Evolutionary conservation across 2,113 vertebrate genomes (phyloP).

Genomic region (Pseudois nayaur): DNA sequence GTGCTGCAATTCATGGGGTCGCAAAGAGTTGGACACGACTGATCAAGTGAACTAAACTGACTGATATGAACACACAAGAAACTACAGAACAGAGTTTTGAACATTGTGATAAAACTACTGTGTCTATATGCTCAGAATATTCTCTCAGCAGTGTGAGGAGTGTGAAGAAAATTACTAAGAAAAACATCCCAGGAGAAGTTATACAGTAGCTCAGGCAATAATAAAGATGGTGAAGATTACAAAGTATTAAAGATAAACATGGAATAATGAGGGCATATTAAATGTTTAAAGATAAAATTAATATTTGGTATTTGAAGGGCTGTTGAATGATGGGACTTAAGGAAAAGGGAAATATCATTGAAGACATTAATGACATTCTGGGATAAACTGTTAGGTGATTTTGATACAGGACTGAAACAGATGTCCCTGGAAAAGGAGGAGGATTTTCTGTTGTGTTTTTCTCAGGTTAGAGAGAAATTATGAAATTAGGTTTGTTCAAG

Average conservation of each 20-base stretch:
- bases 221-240: neutral
- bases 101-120: neutral
- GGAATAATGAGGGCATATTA: neutral
- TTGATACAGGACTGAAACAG: neutral
- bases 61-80: neutral
- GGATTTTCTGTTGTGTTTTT: neutral
- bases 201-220: neutral
- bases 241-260: neutral
- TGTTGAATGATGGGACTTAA: neutral
- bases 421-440: neutral
- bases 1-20: too few species aligned
- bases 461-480: neutral
- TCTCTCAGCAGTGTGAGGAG: neutral
- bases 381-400: neutral
- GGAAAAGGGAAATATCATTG: neutral
- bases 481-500: neutral
- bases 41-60: neutral
- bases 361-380: neutral
- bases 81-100: neutral
- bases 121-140: neutral
- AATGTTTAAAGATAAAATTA: neutral
- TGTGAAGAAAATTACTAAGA: neutral
- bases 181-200: neutral
- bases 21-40: fast-evolving
- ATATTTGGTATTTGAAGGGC: neutral